phyloP scores from a whole-genome alignment of 1,140 invertebrate species.

The Drosophila pseudoobscura region DNA sequence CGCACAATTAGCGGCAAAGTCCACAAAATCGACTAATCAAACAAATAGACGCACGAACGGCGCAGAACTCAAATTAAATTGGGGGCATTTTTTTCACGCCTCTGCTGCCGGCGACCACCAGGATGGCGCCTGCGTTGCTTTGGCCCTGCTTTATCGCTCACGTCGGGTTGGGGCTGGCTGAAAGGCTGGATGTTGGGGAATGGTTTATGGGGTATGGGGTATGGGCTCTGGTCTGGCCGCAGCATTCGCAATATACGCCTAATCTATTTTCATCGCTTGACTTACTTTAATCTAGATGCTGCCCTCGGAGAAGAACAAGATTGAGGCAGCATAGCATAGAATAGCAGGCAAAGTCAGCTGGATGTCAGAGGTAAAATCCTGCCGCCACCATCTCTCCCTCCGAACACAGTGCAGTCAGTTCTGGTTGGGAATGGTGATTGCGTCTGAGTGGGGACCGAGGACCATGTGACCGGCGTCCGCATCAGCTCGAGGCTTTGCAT shows the following conservation, averaged over 20 bases:
- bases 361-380: too few relatives aligned
- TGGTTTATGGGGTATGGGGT: slow-evolving; percentile 10
- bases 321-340: slow-evolving; percentile 15
- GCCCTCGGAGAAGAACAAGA: slow-evolving; percentile 8
- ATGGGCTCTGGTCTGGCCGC: slow-evolving; percentile 15
- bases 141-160: background rate
- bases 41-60: slow-evolving; percentile 34
- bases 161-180: background rate
- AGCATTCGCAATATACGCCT: slow-evolving; percentile 65
- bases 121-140: slow-evolving; percentile 2
- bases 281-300: slow-evolving; percentile 66
- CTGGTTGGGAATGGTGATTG: too few relatives aligned
- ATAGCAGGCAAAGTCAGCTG: slow-evolving; percentile 24
- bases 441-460: too few relatives aligned
- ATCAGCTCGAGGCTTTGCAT: slow-evolving; percentile 57
- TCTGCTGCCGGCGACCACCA: slow-evolving; percentile 30
- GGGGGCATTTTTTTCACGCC: slow-evolving; percentile 60
- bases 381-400: too few relatives aligned
- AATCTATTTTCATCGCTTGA: slow-evolving; percentile 71
- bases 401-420: too few relatives aligned
- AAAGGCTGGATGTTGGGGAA: background rate
- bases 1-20: slow-evolving; percentile 65
- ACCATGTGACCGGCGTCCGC: slow-evolving; percentile 8
- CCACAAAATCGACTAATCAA: slow-evolving; percentile 71
- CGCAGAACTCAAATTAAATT: slow-evolving; percentile 63